Percentiles rank a stretch among this genome's conserved stretches.
Conservation (phyloP, 1,140 invertebrate genomes). For the Lepidurus packardi region DNA sequence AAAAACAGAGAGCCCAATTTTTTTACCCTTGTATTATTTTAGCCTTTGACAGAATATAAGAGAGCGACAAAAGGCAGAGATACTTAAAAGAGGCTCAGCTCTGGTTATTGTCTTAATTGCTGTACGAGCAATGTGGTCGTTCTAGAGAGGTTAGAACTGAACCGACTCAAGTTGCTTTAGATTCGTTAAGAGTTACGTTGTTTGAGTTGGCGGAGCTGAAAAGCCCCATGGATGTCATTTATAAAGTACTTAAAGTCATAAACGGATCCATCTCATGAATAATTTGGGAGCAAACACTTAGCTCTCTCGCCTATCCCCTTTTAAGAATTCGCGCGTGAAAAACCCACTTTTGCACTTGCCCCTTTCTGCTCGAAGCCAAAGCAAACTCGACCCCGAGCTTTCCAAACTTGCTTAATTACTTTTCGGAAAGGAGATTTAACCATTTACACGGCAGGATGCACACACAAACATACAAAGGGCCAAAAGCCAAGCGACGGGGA, state of each 20-base stretch:
- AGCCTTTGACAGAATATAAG: not conserved
- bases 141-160: too few species aligned
- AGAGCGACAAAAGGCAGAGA: not conserved
- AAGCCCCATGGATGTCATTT: not conserved
- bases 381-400: not conserved
- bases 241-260: conserved; percentile 12
- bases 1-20: not conserved
- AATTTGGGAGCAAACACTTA: not conserved
- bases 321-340: too few species aligned
- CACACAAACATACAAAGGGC: not conserved
- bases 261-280: not conserved
- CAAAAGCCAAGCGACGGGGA: not conserved
- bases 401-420: conserved; percentile 5
- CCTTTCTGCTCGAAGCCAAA: not conserved
- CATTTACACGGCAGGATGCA: not conserved
- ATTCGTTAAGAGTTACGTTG: not conserved
- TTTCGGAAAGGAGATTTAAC: not conserved
- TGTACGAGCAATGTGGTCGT: too few species aligned
- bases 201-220: not conserved
- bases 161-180: not conserved
- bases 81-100: conserved; percentile 23
- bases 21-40: not conserved
- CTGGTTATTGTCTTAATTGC: too few species aligned
- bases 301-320: conserved; percentile 1
- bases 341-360: too few species aligned